A percentile compares a stretch with the other conserved stretches of the same genome.
Evolutionary conservation across 2,113 vertebrate species (phyloP).

Genomic region (Lycaon pictus): DNA sequence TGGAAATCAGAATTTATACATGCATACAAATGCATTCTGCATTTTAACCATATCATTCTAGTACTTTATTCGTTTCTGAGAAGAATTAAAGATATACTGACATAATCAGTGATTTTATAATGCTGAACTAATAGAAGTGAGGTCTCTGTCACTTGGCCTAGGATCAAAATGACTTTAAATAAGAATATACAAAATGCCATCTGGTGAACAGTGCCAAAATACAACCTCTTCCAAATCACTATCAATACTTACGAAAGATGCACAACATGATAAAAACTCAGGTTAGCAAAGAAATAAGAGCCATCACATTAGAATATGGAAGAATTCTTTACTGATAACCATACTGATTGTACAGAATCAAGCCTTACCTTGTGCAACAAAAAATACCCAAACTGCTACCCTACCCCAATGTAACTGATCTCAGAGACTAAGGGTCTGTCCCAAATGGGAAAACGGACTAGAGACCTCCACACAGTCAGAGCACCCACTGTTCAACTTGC

Average conservation of each 20-base stretch:
- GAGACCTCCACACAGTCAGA: background rate
- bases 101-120: background rate
- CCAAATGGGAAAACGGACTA: background rate
- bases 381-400: background rate
- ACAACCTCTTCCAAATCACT: conserved; percentile 22
- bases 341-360: background rate
- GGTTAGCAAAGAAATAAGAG: conserved; percentile 24
- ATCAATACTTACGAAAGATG: background rate
- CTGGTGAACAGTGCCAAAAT: background rate
- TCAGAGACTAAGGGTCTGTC: background rate
- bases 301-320: background rate
- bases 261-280: conserved; percentile 36
- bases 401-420: background rate
- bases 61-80: background rate
- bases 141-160: background rate
- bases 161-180: conserved; percentile 25
- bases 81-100: conserved; percentile 42
- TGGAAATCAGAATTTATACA: background rate
- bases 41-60: background rate
- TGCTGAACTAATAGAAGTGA: conserved; percentile 1
- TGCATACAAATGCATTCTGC: background rate
- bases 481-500: background rate
- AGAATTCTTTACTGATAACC: background rate
- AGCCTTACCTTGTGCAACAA: background rate
- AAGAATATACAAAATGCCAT: background rate